Base-by-base conservation (phyloP, 2,888 invertebrate genomes). In the Plebejus anna region DNA sequence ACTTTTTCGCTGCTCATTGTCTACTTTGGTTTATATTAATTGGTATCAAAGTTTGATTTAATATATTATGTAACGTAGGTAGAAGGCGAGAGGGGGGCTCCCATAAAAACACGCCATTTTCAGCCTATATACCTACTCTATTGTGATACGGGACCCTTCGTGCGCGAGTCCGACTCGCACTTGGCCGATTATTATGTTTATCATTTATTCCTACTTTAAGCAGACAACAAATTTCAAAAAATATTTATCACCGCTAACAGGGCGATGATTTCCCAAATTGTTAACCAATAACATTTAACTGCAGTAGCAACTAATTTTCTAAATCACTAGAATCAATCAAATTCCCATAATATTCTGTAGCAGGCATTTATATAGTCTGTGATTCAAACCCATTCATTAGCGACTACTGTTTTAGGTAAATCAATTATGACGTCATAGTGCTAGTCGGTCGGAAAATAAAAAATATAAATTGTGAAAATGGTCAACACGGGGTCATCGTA, bases 341-440 rank as follows among this genome's bases (percentile, higher is more conserved):
- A 66, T 66, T 36, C 66, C 66, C 66, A 66, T 66, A 66, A 66
- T 66, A 66, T 32, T 66, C 66, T 16, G 32, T 36, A 66, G 32
- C 66, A 16, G 28, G 22, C 47, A 47, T 72, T 72, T 42, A 72
- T 22, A 72, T 22, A 22, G 71, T 47, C 47, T 72, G 71, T 47
- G 22, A 72, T 42, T 47, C 47, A 42, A 42, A 42, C 22, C 70
- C 38, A 42, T 22, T 47, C 72, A 72, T 42, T 72, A 11, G 11
- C 72, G 36, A 72, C 47, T 72, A 42, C 72, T 72, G 47, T 72
- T 72, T 72, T 47, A 72, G 42, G 72, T 72, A 72, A 72, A 47
- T 42, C 42, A 38, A 72, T 72, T 47, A 72, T 42, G 66, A 42
- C 47, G 72, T 72, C 72, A 42, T 72, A 47, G n/a, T 66, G 32